Percentiles rank a stretch among this genome's conserved stretches.
phyloP scores from a whole-genome alignment of 2,113 vertebrate genomes.

The Macheiramphus alcinus region DNA sequence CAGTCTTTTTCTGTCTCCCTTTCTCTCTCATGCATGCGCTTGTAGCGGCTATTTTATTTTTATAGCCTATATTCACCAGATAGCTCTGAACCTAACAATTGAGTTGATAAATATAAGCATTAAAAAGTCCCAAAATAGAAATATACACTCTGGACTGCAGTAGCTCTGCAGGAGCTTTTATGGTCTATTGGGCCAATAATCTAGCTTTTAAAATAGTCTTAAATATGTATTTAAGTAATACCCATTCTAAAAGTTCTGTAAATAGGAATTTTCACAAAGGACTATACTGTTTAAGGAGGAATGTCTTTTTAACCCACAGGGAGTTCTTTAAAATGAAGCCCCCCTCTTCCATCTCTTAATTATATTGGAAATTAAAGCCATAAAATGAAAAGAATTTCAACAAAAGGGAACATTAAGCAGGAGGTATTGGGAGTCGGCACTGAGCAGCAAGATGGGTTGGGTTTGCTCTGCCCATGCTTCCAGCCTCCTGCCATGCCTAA shows the following conservation, averaged over 20 bases:
- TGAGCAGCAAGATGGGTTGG: neutral
- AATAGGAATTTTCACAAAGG: slow-evolving; percentile 23
- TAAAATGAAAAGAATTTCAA: neutral
- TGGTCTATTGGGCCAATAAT: slow-evolving; percentile 52
- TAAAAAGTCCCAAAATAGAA: slow-evolving; percentile 33
- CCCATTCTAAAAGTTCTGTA: slow-evolving; percentile 16
- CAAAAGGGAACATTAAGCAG: neutral
- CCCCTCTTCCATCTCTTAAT: neutral
- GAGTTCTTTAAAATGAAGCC: neutral
- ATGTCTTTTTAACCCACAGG: neutral
- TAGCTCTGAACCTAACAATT: neutral
- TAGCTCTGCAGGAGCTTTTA: slow-evolving; percentile 35
- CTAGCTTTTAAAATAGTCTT: slow-evolving; percentile 40
- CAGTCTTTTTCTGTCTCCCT: neutral
- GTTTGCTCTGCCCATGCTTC: neutral
- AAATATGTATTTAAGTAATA: slow-evolving; percentile 56
- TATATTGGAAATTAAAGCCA: slow-evolving; percentile 25
- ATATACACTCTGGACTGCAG: neutral
- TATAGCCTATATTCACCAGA: neutral
- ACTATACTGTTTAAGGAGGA: neutral
- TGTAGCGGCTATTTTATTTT: neutral
- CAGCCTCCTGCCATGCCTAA: neutral
- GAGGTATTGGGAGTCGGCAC: neutral
- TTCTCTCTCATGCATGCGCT: neutral
- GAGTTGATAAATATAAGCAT: slow-evolving; percentile 43